A percentile compares a stretch with the other conserved stretches of the same genome.
Conservation (phyloP, 1,140 invertebrate genomes). For the Adelges cooleyi region DNA sequence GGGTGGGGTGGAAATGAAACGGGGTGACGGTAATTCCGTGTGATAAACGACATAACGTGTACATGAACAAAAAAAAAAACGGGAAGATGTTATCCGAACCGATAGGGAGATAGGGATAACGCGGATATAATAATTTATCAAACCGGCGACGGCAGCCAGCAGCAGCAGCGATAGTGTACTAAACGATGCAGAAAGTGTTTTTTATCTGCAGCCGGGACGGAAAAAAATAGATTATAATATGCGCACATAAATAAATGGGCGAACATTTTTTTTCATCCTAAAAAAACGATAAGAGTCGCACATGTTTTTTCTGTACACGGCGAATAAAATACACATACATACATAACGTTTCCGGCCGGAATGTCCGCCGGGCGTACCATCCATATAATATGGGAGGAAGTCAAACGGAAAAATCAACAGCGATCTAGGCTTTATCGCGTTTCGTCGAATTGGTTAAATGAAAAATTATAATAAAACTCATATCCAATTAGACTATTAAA, state of each 20-base stretch:
- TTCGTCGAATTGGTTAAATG: too few species aligned
- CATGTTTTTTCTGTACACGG: not conserved
- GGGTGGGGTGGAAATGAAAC: slow-evolving; percentile 3
- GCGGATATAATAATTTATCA: slow-evolving; percentile 21
- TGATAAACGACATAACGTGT: not conserved
- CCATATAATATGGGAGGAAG: too few species aligned
- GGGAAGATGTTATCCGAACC: not conserved
- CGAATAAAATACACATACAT: too few species aligned
- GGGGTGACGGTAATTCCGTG: slow-evolving; percentile 8
- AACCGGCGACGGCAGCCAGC: not conserved
- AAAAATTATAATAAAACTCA: too few species aligned
- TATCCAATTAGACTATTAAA: too few species aligned
- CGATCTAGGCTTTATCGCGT: too few species aligned
- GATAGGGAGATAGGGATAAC: slow-evolving; percentile 18
- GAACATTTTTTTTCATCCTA: not conserved
- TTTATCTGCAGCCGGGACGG: slow-evolving; percentile 14
- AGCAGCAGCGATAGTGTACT: not conserved
- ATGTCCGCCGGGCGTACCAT: too few species aligned
- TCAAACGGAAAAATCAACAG: too few species aligned
- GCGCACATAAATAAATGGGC: not conserved
- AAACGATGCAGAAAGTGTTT: slow-evolving; percentile 16
- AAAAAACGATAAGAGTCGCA: slow-evolving; percentile 7
- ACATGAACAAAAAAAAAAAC: too few species aligned
- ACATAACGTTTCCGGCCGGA: slow-evolving; percentile 12
- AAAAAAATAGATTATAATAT: slow-evolving; percentile 22